These are phyloP conservation scores for Ammospiza caudacuta DNA, from an alignment of 2,113 vertebrate species.

Conservation along the genomic window DNA sequence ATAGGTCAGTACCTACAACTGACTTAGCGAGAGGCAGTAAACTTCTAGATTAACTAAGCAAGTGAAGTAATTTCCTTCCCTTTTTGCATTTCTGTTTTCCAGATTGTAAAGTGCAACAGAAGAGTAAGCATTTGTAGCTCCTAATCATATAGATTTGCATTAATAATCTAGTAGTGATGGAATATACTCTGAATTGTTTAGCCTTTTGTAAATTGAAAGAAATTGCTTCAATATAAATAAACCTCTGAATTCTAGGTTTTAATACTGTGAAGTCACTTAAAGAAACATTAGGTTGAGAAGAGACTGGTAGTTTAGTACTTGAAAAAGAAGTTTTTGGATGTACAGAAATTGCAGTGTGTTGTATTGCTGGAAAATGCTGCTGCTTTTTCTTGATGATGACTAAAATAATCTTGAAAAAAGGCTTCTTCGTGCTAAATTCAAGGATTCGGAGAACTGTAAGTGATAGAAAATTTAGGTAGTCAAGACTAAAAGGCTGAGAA, in stretches of 20 bases:
- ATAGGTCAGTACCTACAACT: background rate
- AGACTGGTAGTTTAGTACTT: background rate
- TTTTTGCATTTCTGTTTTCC: background rate
- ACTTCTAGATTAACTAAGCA: background rate
- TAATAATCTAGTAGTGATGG: background rate
- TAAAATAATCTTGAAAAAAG: background rate
- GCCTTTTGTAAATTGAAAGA: conserved; percentile 25
- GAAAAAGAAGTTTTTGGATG: background rate
- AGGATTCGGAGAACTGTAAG: background rate
- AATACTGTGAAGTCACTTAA: background rate
- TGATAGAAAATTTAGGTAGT: background rate
- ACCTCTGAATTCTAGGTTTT: background rate
- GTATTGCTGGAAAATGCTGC: background rate
- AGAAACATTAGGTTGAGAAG: background rate
- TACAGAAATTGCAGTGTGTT: background rate
- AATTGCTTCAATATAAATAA: background rate
- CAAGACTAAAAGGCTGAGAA: background rate
- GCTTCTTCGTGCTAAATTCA: background rate
- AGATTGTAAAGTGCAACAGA: background rate
- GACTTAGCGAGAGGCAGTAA: background rate
- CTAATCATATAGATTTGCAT: background rate
- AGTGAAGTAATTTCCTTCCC: background rate
- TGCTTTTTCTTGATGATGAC: background rate
- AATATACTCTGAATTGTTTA: background rate
- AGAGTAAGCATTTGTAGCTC: background rate